Evolutionary conservation across 2,888 invertebrate species (phyloP).

Genomic region (Germaria angustata): DNA sequence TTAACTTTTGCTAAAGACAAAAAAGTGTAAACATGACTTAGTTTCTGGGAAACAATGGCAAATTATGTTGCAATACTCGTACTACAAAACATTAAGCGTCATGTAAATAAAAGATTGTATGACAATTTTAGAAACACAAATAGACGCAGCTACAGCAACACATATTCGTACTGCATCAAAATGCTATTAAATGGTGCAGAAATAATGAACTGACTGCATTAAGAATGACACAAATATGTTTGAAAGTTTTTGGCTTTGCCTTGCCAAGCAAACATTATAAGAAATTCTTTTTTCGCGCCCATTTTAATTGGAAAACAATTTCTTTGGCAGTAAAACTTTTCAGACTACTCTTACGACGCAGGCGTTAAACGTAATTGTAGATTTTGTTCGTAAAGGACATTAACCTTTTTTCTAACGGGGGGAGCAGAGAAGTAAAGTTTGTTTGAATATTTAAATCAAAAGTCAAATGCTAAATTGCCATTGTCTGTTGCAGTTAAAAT

Average conservation of each 20-base stretch:
- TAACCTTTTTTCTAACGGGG: slow-evolving; percentile 59
- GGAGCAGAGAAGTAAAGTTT: background rate
- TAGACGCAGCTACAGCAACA: background rate
- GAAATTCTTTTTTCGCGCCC: slow-evolving; percentile 42
- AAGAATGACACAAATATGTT: slow-evolving; percentile 12
- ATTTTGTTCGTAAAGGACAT: slow-evolving; percentile 64
- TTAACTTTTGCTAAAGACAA: slow-evolving; percentile 18
- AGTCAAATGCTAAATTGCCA: slow-evolving; percentile 23
- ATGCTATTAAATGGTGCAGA: background rate
- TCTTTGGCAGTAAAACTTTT: background rate
- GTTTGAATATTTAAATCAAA: slow-evolving; percentile 5
- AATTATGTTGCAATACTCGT: background rate
- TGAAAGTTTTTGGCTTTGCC: background rate
- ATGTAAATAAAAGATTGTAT: slow-evolving; percentile 30
- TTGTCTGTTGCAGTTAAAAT: background rate
- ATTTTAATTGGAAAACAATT: slow-evolving; percentile 34
- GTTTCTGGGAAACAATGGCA: slow-evolving; percentile 34
- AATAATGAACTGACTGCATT: slow-evolving; percentile 16
- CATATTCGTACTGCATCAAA: background rate
- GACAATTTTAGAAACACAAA: background rate
- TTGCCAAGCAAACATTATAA: background rate
- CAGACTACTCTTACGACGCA: slow-evolving; percentile 50
- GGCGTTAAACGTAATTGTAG: slow-evolving; percentile 36
- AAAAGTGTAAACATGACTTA: slow-evolving; percentile 60
- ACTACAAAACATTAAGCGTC: slow-evolving; percentile 20